Evolutionary conservation across 1,140 invertebrate genomes (phyloP).

Genomic region (Mamestra configurata): DNA sequence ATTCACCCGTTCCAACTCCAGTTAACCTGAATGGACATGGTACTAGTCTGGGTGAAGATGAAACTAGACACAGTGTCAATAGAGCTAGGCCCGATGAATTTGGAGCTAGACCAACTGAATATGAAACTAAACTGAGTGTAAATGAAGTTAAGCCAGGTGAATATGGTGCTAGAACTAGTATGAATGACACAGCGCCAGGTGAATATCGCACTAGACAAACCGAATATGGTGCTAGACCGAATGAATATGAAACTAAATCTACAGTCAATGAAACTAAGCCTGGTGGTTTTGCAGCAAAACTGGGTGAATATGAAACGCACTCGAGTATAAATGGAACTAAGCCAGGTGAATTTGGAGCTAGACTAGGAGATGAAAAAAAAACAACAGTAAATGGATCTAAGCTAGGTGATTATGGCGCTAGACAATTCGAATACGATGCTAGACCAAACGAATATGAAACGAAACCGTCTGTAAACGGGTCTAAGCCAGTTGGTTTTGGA

Average conservation of each 20-base stretch:
- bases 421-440: neutral
- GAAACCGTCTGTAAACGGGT: too few relatives aligned
- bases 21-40: neutral
- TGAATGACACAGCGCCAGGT: too few relatives aligned
- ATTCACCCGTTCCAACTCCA: too few relatives aligned
- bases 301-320: neutral
- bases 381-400: neutral
- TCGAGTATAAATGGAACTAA: neutral
- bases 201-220: neutral
- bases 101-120: neutral
- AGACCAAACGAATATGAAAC: neutral
- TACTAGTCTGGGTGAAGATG: too few relatives aligned
- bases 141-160: neutral
- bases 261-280: neutral
- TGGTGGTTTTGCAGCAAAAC: neutral
- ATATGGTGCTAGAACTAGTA: too few relatives aligned
- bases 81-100: neutral
- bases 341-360: neutral
- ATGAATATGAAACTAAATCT: neutral
- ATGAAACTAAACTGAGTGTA: neutral
- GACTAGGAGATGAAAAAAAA: neutral
- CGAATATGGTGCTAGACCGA: neutral
- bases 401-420: neutral
- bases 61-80: neutral
- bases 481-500: neutral